Evolutionary conservation across 1,140 invertebrate genomes (phyloP).

Genomic region (Rhyacophila brunnea): DNA sequence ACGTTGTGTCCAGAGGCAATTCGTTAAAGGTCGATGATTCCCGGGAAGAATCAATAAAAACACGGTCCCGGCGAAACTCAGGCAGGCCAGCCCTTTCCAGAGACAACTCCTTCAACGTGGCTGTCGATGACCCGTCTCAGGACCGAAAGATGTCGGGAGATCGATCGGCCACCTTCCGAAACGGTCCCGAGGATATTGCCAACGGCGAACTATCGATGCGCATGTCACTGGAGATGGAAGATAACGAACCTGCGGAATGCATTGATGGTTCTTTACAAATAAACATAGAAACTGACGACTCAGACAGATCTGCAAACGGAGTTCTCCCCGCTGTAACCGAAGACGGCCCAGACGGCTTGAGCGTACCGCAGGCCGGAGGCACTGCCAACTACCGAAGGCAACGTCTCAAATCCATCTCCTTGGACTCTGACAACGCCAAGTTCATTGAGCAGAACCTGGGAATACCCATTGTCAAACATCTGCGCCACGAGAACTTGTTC

Average conservation of each 20-base stretch:
- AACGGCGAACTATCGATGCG: too few relatives aligned
- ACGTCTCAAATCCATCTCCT: constrained; percentile 54
- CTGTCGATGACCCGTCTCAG: not conserved
- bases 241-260: not conserved
- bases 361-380: constrained; percentile 39
- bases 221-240: too few relatives aligned
- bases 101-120: not conserved
- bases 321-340: constrained; percentile 6
- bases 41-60: too few relatives aligned
- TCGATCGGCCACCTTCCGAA: too few relatives aligned
- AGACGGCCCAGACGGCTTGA: constrained; percentile 39
- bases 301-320: not conserved
- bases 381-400: constrained; percentile 49
- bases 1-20: too few relatives aligned
- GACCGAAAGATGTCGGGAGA: constrained; percentile 1
- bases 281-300: constrained; percentile 1
- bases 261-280: not conserved
- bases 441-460: constrained; percentile 56
- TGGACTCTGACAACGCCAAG: constrained; percentile 56
- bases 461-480: constrained; percentile 52
- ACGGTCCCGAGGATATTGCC: too few relatives aligned
- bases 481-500: constrained; percentile 49
- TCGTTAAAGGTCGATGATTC: too few relatives aligned
- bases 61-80: too few relatives aligned
- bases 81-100: not conserved